phyloP scores from a whole-genome alignment of 2,113 vertebrate species.

The Reinhardtius hippoglossoides region DNA sequence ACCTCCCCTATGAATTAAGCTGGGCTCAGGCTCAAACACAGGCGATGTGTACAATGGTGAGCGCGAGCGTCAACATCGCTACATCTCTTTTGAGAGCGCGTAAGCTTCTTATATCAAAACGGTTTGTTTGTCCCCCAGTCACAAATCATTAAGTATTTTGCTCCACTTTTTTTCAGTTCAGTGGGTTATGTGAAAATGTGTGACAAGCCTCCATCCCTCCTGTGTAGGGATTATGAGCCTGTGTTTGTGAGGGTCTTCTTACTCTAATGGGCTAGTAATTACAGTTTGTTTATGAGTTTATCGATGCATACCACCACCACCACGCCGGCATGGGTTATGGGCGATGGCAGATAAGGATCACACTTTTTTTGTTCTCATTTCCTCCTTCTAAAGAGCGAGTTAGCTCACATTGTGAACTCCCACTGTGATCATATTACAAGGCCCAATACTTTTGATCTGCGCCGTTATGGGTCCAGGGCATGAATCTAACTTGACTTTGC shows the following conservation, averaged over 20 bases:
- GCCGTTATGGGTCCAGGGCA: conserved; percentile 58
- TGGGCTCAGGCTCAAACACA: conserved; percentile 60
- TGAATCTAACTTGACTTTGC: conserved; percentile 65
- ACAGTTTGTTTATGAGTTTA: conserved; percentile 83
- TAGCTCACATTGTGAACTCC: conserved; percentile 74
- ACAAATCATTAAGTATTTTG: conserved; percentile 81
- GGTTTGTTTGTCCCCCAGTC: conserved; percentile 75
- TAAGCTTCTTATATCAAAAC: conserved; percentile 80
- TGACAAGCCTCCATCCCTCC: conserved; percentile 76
- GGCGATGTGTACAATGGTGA: conserved; percentile 46
- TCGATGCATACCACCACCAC: conserved; percentile 78
- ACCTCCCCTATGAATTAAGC: conserved; percentile 65
- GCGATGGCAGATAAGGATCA: conserved; percentile 77
- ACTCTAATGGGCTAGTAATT: conserved; percentile 83
- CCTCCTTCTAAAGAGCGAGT: conserved; percentile 45
- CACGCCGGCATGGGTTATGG: conserved; percentile 75
- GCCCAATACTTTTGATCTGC: conserved; percentile 75
- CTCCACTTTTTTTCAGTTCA: conserved; percentile 68
- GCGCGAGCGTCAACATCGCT: conserved; percentile 44
- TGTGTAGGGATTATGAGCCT: conserved; percentile 78
- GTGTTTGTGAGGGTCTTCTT: conserved; percentile 76
- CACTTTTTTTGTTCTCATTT: conserved; percentile 51
- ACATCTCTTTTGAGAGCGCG: conserved; percentile 70
- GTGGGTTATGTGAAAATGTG: conserved; percentile 75
- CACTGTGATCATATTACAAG: conserved; percentile 77